Evolutionary conservation across 2,888 invertebrate species (phyloP).

Genomic region (Hyposoter dolosus): DNA sequence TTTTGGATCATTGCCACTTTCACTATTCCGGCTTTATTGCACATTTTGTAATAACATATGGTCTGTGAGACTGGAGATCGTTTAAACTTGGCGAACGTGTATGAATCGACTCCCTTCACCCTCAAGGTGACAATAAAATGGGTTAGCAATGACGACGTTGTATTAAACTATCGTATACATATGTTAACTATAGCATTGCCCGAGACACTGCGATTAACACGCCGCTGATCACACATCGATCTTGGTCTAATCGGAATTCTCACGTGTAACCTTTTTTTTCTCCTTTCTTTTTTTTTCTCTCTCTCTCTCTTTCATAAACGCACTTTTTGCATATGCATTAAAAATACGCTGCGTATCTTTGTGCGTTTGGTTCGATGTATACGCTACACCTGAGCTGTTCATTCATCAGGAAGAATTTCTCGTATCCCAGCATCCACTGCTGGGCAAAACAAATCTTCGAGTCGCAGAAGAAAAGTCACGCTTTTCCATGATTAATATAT

Average conservation of each 20-base stretch:
- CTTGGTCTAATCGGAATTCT: slow-evolving; percentile 58
- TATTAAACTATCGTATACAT: slow-evolving; percentile 52
- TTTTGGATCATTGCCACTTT: slow-evolving; percentile 63
- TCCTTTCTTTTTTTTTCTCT: slow-evolving; percentile 24
- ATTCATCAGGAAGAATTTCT: neutral
- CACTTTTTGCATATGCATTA: slow-evolving; percentile 19
- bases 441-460: neutral
- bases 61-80: slow-evolving; percentile 57
- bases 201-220: slow-evolving; percentile 41
- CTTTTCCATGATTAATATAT: neutral
- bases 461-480: neutral
- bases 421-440: neutral
- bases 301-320: slow-evolving; percentile 21
- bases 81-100: slow-evolving; percentile 60
- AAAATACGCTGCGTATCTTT: slow-evolving; percentile 3
- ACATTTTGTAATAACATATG: slow-evolving; percentile 52
- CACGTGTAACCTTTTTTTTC: slow-evolving; percentile 36
- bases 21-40: slow-evolving; percentile 56
- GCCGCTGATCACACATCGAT: slow-evolving; percentile 49
- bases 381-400: neutral
- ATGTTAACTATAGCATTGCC: slow-evolving; percentile 41
- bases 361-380: neutral
- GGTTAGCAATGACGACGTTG: slow-evolving; percentile 71
- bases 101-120: slow-evolving; percentile 71
- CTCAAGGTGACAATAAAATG: slow-evolving; percentile 74